phyloP scores from a whole-genome alignment of 2,113 vertebrate species.

The Scophthalmus maximus region DNA sequence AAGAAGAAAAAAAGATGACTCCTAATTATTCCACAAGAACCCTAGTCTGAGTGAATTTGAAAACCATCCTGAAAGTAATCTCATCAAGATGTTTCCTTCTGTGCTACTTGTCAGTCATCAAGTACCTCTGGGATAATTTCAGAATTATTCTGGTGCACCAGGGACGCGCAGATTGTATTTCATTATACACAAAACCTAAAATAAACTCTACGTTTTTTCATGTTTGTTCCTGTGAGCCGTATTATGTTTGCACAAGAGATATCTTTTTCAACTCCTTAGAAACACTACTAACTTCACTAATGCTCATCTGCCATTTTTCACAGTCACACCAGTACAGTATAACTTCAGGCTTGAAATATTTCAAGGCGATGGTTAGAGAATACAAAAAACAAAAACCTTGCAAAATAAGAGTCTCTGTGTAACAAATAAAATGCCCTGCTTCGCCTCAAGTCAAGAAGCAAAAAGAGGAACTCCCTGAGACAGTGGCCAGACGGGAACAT shows the following conservation, averaged over 20 bases:
- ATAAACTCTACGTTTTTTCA: constrained; percentile 14
- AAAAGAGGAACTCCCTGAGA: constrained; percentile 13
- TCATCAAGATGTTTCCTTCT: constrained; percentile 42
- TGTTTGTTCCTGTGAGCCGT: constrained; percentile 1
- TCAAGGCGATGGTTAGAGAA: constrained; percentile 5
- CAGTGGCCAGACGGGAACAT: constrained; percentile 12
- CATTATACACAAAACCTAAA: constrained; percentile 21
- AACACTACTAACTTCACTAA: neutral
- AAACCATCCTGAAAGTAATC: constrained; percentile 40
- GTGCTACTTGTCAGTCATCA: constrained; percentile 42
- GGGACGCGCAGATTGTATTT: constrained; percentile 12
- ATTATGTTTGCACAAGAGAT: neutral
- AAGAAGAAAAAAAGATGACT: neutral
- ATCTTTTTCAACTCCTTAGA: constrained; percentile 11
- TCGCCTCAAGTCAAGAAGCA: neutral
- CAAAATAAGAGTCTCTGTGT: neutral
- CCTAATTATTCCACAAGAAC: constrained; percentile 50
- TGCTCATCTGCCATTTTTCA: neutral
- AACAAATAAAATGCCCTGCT: neutral
- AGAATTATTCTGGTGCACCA: constrained; percentile 15
- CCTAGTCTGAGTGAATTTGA: constrained; percentile 32
- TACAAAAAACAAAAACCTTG: neutral
- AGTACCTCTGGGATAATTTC: constrained; percentile 32
- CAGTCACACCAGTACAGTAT: neutral
- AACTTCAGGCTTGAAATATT: constrained; percentile 22